Base-by-base conservation (phyloP, 2,888 invertebrate species). In the Cerastis leucographa region DNA sequence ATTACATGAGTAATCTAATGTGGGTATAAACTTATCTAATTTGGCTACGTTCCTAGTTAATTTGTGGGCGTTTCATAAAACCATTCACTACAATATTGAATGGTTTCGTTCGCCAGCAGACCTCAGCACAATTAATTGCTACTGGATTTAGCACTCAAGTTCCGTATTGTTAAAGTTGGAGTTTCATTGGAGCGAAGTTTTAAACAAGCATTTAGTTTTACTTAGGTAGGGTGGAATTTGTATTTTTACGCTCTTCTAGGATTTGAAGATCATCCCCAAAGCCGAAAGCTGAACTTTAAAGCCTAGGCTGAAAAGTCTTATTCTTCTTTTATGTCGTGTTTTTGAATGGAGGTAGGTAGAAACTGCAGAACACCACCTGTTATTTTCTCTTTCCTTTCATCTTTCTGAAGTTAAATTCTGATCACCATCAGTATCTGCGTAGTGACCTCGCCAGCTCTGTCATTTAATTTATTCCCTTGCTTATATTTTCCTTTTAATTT, bases 91-190 rank as follows among this genome's bases (percentile, higher is more conserved):
- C 25, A 59, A 71, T 81, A 81, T 78, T 78, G 56, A 84, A 64
- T 70, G 70, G 61, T 70, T 42, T 76, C 56, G 14, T 71, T 78
- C 72, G 72, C 46, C 25, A 70, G 9, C 77, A 81, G 81, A 84
- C 54, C 66, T 25, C 19, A 35, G 56, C 29, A 74, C 54, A 78
- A 81, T 83, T 76, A 80, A 83, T 81, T 54, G 71, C 78, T 56
- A 70, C 74, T 29, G 74, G 69, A 85, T 84, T 84, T 74, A 81
- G 59, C 74, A 78, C 71, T 84, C 61, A 78, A 74, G 69, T 75
- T 77, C 49, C 59, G 51, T 74, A 84, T 81, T 81, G 71, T 85
- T 85, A 1, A 74, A 81, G 77, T 77, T 83, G 40, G 11, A 68
- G 44, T 74, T 77, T 51, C 42, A 71, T 62, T 71, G 67, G 61